Percentiles rank a stretch among this genome's conserved stretches.
Conservation (phyloP, 2,113 vertebrate species). For the Pampusana beccarii region DNA sequence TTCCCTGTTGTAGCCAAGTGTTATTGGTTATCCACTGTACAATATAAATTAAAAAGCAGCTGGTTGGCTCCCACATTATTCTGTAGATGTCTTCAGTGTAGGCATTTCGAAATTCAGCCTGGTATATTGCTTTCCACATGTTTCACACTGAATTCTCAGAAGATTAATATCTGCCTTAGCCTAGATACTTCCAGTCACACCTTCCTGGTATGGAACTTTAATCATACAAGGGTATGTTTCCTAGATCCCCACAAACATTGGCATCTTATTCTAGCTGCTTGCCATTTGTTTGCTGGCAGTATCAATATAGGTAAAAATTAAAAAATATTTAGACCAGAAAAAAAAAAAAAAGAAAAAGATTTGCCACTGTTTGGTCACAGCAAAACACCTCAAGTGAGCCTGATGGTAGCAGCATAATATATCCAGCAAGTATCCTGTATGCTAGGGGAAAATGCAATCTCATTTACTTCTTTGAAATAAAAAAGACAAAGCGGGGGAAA, state of each 20-base stretch:
- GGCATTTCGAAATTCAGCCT: neutral
- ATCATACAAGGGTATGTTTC: neutral
- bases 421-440: neutral
- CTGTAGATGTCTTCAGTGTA: neutral
- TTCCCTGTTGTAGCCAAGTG: neutral
- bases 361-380: neutral
- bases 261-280: neutral
- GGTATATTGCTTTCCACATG: neutral
- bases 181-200: neutral
- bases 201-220: neutral
- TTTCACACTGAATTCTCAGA: conserved; percentile 13
- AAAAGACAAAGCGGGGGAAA: too few relatives aligned
- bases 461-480: neutral
- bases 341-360: neutral
- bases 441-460: neutral
- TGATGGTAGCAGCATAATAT: neutral
- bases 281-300: neutral
- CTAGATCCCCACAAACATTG: neutral
- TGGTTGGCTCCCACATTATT: neutral
- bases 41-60: neutral
- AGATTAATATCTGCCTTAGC: neutral
- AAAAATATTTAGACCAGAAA: neutral
- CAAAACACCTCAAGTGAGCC: neutral
- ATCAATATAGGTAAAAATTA: neutral
- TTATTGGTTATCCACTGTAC: neutral